Evolutionary conservation across 2,888 invertebrate species (phyloP), one percentile per base, ranked within the genome.

Genomic region (Caprella mutica): DNA sequence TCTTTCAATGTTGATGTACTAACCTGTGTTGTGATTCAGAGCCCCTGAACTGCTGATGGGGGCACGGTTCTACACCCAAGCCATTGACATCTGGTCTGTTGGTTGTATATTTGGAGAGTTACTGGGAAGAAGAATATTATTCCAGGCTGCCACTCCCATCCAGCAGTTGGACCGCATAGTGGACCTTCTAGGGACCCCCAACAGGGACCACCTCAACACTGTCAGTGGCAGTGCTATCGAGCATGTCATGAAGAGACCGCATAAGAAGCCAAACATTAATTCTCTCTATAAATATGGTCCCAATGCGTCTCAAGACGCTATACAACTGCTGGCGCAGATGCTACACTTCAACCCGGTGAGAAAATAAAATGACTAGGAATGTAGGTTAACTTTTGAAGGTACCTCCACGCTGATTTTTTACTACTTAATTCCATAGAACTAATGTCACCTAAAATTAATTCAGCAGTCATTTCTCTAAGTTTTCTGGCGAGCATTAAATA

Each of bases 31-130:
- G n/a, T n/a, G n/a, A n/a, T n/a, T n/a, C n/a, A n/a, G n/a, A n/a
- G 94, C 97, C 23, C 98, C 98, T 0, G 98, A 98, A 77, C 91
- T 98, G 69, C 79, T 98, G 61, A 97, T 98, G 96, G 98, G 98
- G 29, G 93, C 97, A 29, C 85, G 88, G 69, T 93, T 96, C 73
- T 98, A 98, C 76, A 86, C 90, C 6, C 87, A 88, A 9, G 91
- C 94, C 4, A 92, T 98, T 44, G 98, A 98, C 73, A 91, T 98
- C 55, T 98, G 98, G 98, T 93, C 93, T 42, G 96, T 98, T 44
- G 98, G 98, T 46, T 98, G 98, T 76, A 98, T 98, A 74, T 97
- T 98, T 73, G 97, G 96, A 38, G 98, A 98, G 73, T 80, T 98
- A 60, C 81, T 98, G 50, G 91, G 94, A 58, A 78, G 97, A 65